These are phyloP conservation scores for Diplosoma virens DNA, from an alignment of 23 tunicate genomes.

Conservation along the genomic window DNA sequence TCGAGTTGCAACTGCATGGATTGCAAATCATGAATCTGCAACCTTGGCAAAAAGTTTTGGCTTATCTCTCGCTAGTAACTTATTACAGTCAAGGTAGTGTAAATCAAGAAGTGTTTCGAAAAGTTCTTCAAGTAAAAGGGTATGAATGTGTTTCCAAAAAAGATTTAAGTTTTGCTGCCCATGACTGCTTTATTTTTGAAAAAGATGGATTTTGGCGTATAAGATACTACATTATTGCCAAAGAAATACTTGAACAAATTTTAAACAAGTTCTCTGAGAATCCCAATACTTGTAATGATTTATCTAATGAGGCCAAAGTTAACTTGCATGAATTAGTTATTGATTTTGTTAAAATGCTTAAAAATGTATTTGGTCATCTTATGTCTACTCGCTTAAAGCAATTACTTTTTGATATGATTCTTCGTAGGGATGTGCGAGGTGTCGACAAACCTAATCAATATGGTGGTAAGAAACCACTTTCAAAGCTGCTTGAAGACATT, in stretches of 20 bases:
- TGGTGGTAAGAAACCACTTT: not conserved
- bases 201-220: conserved; percentile 34
- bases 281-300: not conserved
- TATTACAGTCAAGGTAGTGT: conserved; percentile 40
- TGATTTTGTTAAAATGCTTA: conserved; percentile 14
- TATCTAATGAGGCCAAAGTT: not conserved
- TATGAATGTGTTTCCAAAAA: not conserved
- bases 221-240: conserved; percentile 30
- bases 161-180: conserved; percentile 14
- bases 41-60: conserved; percentile 37
- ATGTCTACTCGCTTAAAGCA: not conserved
- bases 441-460: not conserved
- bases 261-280: not conserved
- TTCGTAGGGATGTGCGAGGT: not conserved
- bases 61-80: conserved; percentile 21
- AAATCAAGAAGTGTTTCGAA: not conserved
- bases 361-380: not conserved
- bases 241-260: conserved; percentile 51
- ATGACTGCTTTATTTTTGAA: conserved; percentile 12
- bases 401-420: conserved; percentile 2
- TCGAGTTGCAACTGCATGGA: not conserved
- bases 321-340: conserved; percentile 4
- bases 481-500: conserved; percentile 22
- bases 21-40: not conserved
- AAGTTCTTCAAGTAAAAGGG: not conserved